Conservation (phyloP, 2,113 vertebrate species). For the Nibea coibor region DNA sequence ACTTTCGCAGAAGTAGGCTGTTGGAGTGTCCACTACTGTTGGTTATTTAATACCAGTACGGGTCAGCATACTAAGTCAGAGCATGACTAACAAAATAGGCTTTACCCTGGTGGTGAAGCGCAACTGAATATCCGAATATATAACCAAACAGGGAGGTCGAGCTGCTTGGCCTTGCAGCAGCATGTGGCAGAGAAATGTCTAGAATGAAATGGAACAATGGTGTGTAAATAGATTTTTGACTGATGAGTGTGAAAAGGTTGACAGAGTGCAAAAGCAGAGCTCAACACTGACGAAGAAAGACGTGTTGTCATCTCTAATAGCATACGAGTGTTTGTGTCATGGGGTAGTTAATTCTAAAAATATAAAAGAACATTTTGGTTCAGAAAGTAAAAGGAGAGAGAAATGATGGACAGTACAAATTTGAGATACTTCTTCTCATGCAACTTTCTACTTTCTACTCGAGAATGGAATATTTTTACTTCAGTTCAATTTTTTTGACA, state of each 20-base stretch:
- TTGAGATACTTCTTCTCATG: background rate
- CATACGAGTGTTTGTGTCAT: background rate
- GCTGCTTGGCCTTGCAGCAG: slow-evolving; percentile 28
- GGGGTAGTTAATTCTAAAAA: background rate
- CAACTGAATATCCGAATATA: slow-evolving; percentile 24
- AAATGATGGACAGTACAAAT: background rate
- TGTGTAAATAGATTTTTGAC: slow-evolving; percentile 53
- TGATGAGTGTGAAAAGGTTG: slow-evolving; percentile 29
- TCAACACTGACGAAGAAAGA: slow-evolving; percentile 16
- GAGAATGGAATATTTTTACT: background rate
- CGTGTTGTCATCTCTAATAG: background rate
- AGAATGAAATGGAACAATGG: slow-evolving; percentile 33
- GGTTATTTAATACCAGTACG: background rate
- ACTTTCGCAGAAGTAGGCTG: background rate
- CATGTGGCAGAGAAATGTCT: slow-evolving; percentile 19
- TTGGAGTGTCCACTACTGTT: slow-evolving; percentile 1
- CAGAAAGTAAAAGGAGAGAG: background rate
- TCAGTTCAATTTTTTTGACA: background rate
- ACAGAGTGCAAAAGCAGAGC: slow-evolving; percentile 27
- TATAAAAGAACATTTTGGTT: background rate
- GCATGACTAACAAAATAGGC: slow-evolving; percentile 34
- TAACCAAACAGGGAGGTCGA: slow-evolving; percentile 12
- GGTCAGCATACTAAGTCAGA: slow-evolving; percentile 27
- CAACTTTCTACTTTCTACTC: background rate
- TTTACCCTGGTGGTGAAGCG: slow-evolving; percentile 23